Evolutionary conservation across 2,888 invertebrate genomes (phyloP).

Genomic region (Clusia tigrina): DNA sequence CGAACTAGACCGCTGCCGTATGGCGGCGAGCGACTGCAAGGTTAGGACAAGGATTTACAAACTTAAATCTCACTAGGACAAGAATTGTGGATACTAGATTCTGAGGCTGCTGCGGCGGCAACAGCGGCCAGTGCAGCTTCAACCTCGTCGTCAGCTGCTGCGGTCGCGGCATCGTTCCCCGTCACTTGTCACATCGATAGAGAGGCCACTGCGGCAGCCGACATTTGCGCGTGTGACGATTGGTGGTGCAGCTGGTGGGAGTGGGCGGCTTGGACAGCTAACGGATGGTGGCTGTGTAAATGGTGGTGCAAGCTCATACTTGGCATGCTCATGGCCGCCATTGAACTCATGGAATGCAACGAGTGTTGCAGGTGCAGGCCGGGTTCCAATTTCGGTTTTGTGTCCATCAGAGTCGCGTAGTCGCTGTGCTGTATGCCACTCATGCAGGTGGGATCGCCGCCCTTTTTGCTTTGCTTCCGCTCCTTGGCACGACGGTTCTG

Average conservation of each 20-base stretch:
- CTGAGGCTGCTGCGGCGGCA: conserved; percentile 29
- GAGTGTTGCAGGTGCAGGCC: conserved; percentile 59
- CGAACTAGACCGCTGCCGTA: not conserved
- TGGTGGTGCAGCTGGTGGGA: conserved; percentile 55
- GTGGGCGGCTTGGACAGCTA: conserved; percentile 54
- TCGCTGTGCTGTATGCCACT: conserved; percentile 52
- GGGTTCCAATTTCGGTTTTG: conserved; percentile 62
- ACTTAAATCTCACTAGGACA: conserved; percentile 48
- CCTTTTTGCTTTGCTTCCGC: conserved; percentile 87
- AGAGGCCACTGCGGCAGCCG: conserved; percentile 50
- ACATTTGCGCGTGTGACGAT: conserved; percentile 50
- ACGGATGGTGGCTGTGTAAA: conserved; percentile 54
- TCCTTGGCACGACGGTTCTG: conserved; percentile 95
- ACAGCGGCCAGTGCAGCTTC: conserved; percentile 30
- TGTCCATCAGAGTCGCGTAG: conserved; percentile 57
- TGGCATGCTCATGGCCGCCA: conserved; percentile 62
- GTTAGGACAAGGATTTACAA: not conserved
- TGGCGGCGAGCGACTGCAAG: conserved; percentile 17
- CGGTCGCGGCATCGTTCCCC: conserved; percentile 36
- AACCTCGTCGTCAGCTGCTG: conserved; percentile 20
- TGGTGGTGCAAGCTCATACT: conserved; percentile 67
- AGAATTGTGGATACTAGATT: conserved; percentile 28
- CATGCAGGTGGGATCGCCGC: conserved; percentile 69
- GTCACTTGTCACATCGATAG: conserved; percentile 62
- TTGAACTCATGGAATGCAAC: conserved; percentile 58